A percentile compares a stretch with the other conserved stretches of the same genome.
Evolutionary conservation across 2,888 invertebrate species (phyloP).

Genomic region (Chironomus riparius): DNA sequence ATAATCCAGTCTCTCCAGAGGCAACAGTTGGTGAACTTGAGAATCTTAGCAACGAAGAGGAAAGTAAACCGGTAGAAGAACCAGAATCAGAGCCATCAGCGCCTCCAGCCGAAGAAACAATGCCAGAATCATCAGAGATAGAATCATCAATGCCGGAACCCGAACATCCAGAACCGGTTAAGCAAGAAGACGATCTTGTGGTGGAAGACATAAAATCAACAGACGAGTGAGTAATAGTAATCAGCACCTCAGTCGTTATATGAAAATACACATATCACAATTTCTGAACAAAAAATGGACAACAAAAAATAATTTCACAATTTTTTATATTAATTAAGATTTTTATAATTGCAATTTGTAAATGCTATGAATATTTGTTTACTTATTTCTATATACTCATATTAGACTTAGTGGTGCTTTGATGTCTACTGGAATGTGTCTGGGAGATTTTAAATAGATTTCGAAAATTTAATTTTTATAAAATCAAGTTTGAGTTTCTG

Average conservation of each 20-base stretch:
- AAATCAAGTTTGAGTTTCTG: too few relatives aligned
- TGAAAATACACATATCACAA: background rate
- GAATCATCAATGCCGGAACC: background rate
- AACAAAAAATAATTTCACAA: background rate
- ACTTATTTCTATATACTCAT: too few relatives aligned
- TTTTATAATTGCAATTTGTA: too few relatives aligned
- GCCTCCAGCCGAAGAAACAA: background rate
- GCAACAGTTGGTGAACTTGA: constrained; percentile 12
- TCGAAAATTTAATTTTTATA: too few relatives aligned
- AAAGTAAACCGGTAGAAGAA: background rate
- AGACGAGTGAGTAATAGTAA: constrained; percentile 23
- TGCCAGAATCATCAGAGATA: background rate
- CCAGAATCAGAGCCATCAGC: background rate
- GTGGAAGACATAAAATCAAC: constrained; percentile 22
- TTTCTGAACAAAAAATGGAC: background rate
- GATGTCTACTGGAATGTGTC: too few relatives aligned
- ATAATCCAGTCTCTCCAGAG: constrained; percentile 5
- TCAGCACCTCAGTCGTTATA: background rate
- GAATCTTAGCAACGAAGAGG: background rate
- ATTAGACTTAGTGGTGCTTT: too few relatives aligned
- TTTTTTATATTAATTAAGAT: too few relatives aligned
- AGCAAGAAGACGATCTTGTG: constrained; percentile 17
- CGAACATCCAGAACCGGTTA: background rate
- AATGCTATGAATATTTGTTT: too few relatives aligned
- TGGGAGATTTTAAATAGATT: too few relatives aligned